A percentile compares a stretch with the other conserved stretches of the same genome.
Evolutionary conservation across 2,797 vertebrate species (phyloP).

Genomic region (Sebastes steindachneri): DNA sequence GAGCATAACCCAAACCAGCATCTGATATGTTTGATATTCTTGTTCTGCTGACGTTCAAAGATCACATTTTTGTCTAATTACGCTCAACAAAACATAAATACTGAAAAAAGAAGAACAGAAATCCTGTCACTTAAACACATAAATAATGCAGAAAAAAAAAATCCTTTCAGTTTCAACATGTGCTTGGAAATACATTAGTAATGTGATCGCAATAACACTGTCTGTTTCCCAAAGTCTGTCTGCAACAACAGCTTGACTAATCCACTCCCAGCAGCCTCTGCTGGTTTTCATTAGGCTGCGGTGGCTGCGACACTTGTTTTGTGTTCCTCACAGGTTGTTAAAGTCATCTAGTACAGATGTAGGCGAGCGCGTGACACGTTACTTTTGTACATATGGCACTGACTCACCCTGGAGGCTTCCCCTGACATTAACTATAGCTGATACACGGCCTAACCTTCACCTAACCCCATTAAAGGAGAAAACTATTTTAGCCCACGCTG

Average conservation of each 20-base stretch:
- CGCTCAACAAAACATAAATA: neutral
- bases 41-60: neutral
- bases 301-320: conserved; percentile 69
- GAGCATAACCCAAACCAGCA: neutral
- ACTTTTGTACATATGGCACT: conserved; percentile 30
- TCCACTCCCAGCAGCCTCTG: conserved; percentile 28
- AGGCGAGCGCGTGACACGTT: conserved; percentile 19
- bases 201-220: conserved; percentile 41
- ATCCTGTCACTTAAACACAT: conserved; percentile 25
- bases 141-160: conserved; percentile 34
- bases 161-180: conserved; percentile 21
- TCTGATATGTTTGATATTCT: neutral
- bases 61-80: conserved; percentile 15
- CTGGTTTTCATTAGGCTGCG: conserved; percentile 66
- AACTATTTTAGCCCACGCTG: neutral
- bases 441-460: conserved; percentile 20
- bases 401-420: conserved; percentile 13
- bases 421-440: conserved; percentile 34
- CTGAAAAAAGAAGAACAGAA: neutral
- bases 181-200: conserved; percentile 46
- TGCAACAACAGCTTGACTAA: conserved; percentile 45
- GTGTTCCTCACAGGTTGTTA: conserved; percentile 62
- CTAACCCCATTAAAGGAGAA: conserved; percentile 25
- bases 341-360: conserved; percentile 59
- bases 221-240: conserved; percentile 17